Conservation (phyloP, 1,140 invertebrate species). For the Ptiloglossa arizonensis region DNA sequence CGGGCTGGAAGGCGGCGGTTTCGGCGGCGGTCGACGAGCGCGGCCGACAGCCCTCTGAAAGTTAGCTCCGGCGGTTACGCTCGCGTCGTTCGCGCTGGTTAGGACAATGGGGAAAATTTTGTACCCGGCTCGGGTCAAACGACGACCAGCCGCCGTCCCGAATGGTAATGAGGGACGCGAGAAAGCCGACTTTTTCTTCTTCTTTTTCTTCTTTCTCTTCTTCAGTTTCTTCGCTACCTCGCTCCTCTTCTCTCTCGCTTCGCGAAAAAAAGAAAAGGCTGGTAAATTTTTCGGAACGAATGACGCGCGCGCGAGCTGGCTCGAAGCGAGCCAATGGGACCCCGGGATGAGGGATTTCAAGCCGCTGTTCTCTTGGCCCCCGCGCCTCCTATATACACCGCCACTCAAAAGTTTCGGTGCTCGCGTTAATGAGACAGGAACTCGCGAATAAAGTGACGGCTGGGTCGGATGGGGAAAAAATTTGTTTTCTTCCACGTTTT, state of each 20-base stretch:
- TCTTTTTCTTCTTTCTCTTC: not conserved
- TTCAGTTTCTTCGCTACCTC: not conserved
- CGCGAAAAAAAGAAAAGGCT: not conserved
- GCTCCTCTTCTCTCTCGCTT: too few species aligned
- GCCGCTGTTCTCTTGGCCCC: not conserved
- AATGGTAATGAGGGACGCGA: conserved; percentile 43
- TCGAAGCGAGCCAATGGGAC: not conserved
- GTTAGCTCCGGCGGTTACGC: conserved; percentile 25
- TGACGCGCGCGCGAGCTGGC: not conserved
- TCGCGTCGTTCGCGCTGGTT: conserved; percentile 3
- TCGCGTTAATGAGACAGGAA: not conserved
- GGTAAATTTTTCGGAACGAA: conserved; percentile 21
- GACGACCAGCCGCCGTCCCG: not conserved
- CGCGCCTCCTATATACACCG: not conserved
- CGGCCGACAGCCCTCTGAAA: not conserved
- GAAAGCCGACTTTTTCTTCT: not conserved
- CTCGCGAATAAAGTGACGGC: too few species aligned
- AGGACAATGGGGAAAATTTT: conserved; percentile 38
- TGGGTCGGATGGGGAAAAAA: too few species aligned
- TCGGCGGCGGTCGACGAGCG: not conserved
- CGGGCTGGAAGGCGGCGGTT: conserved; percentile 18
- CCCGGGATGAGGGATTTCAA: not conserved
- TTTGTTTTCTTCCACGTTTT: too few species aligned
- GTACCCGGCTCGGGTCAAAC: conserved; percentile 9
- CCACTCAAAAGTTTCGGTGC: not conserved